Percentiles rank a stretch among this genome's conserved stretches.
phyloP scores from a whole-genome alignment of 2,797 vertebrate species.

The Coracias cyanogaster region DNA sequence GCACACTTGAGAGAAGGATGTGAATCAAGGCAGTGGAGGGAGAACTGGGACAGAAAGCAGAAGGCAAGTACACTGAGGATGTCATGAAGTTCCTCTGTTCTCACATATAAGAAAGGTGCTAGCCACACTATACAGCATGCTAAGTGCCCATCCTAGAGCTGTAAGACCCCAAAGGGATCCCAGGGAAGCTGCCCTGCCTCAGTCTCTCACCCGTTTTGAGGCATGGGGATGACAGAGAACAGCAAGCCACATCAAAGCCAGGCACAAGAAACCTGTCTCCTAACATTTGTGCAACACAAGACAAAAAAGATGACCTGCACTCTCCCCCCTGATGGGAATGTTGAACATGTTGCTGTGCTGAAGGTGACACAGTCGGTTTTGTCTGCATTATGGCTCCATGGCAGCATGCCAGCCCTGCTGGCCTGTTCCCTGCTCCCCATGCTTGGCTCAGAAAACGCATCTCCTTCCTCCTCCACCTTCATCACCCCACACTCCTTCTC shows the following conservation, averaged over 20 bases:
- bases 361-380: accelerated
- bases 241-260: accelerated
- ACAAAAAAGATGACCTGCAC: not conserved
- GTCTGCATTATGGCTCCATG: not conserved
- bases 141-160: not conserved
- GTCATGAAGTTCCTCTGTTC: not conserved
- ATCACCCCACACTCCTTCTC: not conserved
- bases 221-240: not conserved
- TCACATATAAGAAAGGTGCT: not conserved
- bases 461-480: not conserved
- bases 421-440: accelerated
- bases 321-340: accelerated
- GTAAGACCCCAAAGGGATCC: not conserved
- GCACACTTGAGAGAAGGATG: not conserved
- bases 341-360: accelerated
- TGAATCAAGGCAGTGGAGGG: not conserved
- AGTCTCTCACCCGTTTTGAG: not conserved
- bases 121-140: not conserved
- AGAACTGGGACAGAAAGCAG: accelerated
- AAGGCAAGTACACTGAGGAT: not conserved
- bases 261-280: not conserved
- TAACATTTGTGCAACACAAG: not conserved
- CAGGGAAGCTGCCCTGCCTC: not conserved
- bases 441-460: accelerated
- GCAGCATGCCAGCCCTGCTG: accelerated